phyloP scores from a whole-genome alignment of 2,113 vertebrate genomes.

The Phrynosoma platyrhinos region DNA sequence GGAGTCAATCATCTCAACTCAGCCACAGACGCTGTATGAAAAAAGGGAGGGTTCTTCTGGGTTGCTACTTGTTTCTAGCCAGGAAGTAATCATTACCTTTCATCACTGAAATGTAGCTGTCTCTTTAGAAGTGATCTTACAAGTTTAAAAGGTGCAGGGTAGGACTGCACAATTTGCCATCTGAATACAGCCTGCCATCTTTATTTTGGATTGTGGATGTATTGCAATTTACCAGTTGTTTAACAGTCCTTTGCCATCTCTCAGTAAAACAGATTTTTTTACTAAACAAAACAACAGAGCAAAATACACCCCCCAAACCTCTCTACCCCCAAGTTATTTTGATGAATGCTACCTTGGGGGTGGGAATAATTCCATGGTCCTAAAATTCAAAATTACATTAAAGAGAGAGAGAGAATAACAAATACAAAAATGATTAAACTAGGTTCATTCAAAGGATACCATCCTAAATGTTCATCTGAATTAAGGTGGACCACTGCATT shows the following conservation, averaged over 20 bases:
- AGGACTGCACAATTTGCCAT: not conserved
- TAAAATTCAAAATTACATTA: too few relatives aligned
- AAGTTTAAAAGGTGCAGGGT: conserved; percentile 2
- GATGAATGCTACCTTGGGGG: too few relatives aligned
- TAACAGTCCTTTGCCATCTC: not conserved
- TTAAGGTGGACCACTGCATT: too few relatives aligned
- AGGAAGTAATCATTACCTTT: conserved; percentile 37
- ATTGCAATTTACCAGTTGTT: not conserved
- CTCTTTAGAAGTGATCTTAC: not conserved
- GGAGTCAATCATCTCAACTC: conserved; percentile 26
- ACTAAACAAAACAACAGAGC: too few relatives aligned
- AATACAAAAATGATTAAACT: too few relatives aligned
- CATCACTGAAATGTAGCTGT: conserved; percentile 16
- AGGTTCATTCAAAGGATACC: too few relatives aligned
- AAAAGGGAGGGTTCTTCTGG: conserved; percentile 30
- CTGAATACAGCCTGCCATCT: not conserved
- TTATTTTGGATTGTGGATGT: not conserved
- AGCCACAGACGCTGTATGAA: not conserved
- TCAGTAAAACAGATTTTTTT: too few relatives aligned
- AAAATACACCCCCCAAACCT: too few relatives aligned
- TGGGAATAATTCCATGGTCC: too few relatives aligned
- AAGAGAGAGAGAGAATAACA: too few relatives aligned
- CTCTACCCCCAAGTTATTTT: too few relatives aligned
- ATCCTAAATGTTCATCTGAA: too few relatives aligned
- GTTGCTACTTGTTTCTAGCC: not conserved